Percentiles rank a stretch among this genome's conserved stretches.
phyloP scores from a whole-genome alignment of 2,888 invertebrate species.

The Drosophila cognata region DNA sequence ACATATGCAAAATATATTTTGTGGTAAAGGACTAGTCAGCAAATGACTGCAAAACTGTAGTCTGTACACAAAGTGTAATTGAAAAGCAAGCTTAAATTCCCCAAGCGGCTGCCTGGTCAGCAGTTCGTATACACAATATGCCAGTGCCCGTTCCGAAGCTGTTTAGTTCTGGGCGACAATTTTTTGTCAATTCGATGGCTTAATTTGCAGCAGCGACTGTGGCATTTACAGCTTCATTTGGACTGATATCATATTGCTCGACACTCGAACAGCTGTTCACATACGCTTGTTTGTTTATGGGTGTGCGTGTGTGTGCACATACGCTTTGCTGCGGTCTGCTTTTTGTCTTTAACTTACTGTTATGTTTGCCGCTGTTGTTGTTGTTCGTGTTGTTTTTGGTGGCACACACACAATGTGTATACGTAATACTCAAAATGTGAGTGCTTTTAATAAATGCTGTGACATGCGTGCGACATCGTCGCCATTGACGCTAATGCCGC shows the following conservation, averaged over 20 bases:
- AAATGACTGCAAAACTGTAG: neutral
- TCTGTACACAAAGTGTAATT: neutral
- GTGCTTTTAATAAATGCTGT: slow-evolving; percentile 71
- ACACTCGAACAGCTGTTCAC: slow-evolving; percentile 22
- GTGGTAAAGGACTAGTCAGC: neutral
- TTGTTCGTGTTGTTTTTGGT: slow-evolving; percentile 4
- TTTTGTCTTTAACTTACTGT: slow-evolving; percentile 16
- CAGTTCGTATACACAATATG: slow-evolving; percentile 1
- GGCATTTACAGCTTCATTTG: slow-evolving; percentile 30
- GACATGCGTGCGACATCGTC: slow-evolving; percentile 67
- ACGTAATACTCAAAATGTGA: slow-evolving; percentile 53
- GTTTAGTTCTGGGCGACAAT: slow-evolving; percentile 8
- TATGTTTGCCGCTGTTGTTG: slow-evolving; percentile 10
- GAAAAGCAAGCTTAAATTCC: neutral
- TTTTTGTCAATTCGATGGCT: slow-evolving; percentile 23
- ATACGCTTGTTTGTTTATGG: neutral
- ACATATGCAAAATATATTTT: neutral
- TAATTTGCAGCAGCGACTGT: slow-evolving; percentile 17
- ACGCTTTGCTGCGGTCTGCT: slow-evolving; percentile 8
- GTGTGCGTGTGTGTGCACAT: slow-evolving; percentile 21
- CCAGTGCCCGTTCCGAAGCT: neutral
- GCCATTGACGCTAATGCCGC: slow-evolving; percentile 29
- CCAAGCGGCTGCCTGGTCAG: too few relatives aligned
- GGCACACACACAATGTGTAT: slow-evolving; percentile 61
- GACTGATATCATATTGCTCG: slow-evolving; percentile 6